These are phyloP conservation scores for Labeo calbasu DNA, from an alignment of 2,797 vertebrate genomes.

Conservation along the genomic window DNA sequence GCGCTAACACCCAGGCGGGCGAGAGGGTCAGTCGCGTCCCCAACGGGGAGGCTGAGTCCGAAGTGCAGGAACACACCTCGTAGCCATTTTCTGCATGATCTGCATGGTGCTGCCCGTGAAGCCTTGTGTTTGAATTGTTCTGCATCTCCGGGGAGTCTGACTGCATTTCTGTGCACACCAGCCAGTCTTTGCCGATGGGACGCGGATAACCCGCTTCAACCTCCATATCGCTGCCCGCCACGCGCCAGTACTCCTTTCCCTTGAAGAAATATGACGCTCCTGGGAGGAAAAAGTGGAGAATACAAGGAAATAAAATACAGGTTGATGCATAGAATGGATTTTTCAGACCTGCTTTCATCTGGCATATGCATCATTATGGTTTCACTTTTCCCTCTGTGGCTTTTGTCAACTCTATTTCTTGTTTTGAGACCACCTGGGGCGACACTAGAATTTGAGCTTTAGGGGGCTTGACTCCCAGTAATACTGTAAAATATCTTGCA, in stretches of 20 bases:
- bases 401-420: conserved; percentile 6
- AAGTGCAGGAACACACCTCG: conserved; percentile 93
- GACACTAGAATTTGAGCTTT: background rate
- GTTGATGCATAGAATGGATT: background rate
- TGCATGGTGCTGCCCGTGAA: conserved; percentile 75
- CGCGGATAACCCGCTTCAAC: conserved; percentile 85
- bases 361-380: conserved; percentile 6
- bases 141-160: conserved; percentile 76
- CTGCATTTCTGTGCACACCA: conserved; percentile 87
- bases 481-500: background rate
- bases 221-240: conserved; percentile 85
- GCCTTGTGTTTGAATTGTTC: conserved; percentile 73
- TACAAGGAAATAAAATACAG: background rate
- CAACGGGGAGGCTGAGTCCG: conserved; percentile 69
- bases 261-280: conserved; percentile 96
- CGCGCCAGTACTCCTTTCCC: conserved; percentile 93
- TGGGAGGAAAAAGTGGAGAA: conserved; percentile 59
- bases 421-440: background rate
- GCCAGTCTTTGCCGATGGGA: conserved; percentile 90
- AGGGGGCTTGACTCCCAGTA: background rate
- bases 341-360: conserved; percentile 14
- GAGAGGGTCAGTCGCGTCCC: conserved; percentile 58
- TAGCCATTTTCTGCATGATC: conserved; percentile 87
- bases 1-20: conserved; percentile 67
- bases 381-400: background rate